A percentile compares a stretch with the other conserved stretches of the same genome.
Conservation (phyloP, 1,140 invertebrate species). For the Lepidurus arcticus region DNA sequence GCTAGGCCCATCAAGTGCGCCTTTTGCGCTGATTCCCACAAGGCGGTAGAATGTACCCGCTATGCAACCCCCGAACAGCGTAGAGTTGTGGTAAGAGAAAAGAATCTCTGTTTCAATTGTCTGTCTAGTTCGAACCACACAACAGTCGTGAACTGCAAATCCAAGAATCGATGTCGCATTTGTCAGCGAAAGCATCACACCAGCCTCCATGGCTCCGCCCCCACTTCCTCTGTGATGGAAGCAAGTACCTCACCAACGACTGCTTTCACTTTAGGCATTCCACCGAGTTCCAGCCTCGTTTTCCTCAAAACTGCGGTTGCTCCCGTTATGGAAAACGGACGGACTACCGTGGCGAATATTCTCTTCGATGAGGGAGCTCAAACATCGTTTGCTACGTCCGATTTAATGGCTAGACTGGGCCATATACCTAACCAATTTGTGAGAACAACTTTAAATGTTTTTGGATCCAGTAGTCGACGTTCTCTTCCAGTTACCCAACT, state of each 20-base stretch:
- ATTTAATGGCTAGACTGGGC: background rate
- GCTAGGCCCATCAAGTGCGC: no score
- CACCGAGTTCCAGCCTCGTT: background rate
- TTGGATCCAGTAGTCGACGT: background rate
- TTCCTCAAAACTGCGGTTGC: slow-evolving; percentile 27
- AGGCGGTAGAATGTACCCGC: background rate
- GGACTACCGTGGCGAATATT: background rate
- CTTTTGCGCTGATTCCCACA: background rate
- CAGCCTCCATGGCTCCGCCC: slow-evolving; percentile 29
- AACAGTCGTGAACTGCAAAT: background rate
- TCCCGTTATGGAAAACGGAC: background rate
- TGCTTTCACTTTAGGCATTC: background rate
- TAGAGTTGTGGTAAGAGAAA: slow-evolving; percentile 1
- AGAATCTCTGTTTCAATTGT: slow-evolving; percentile 27
- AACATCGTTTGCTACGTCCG: background rate
- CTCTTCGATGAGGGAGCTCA: slow-evolving; percentile 31
- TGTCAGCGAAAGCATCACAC: slow-evolving; percentile 24
- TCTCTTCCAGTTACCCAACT: background rate
- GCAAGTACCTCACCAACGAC: slow-evolving; percentile 4
- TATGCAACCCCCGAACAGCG: slow-evolving; percentile 22
- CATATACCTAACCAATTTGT: background rate
- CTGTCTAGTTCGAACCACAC: slow-evolving; percentile 22
- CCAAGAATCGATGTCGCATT: slow-evolving; percentile 22
- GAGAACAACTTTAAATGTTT: background rate
- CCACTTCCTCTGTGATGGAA: background rate